Base-by-base conservation (phyloP, 2,888 invertebrate species). In the Diaprepes abbreviatus region DNA sequence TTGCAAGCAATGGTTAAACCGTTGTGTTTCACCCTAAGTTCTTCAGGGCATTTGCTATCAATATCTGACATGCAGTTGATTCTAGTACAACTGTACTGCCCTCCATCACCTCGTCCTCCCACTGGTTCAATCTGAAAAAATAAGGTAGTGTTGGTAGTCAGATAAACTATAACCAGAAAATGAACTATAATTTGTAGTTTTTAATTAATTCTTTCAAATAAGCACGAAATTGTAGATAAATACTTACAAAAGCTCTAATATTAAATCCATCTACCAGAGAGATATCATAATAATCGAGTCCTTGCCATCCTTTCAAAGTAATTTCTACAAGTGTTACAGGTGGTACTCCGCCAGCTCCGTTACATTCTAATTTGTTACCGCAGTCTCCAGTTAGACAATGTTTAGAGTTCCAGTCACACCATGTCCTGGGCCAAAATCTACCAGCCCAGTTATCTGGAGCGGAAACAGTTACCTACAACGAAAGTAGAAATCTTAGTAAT, bases 221-320 rank as follows among this genome's bases (percentile, higher is more conserved):
- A n/a, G n/a, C n/a, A 4, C 24, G 3, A 24, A 24, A 24, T 24
- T 4, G 5, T 4, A 24, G 5, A 4, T 24, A 4, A 24, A 24
- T 31, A 73, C 77, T 77, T 68, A 83, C 82, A 55, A 75, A 67
- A 7, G 80, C 79, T 58, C 80, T 76, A 5, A 85, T 70, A 74
- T 86, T 86, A 80, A 83, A 86, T 3, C 87, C 87, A 77, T 87
- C 86, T 12, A 86, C 87, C 33, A 86, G 76, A 14, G 85, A 85
- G 62, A 87, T 79, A 73, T 86, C 86, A 76, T 87, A 87, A 77
- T 81, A 86, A 76, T 86, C 86, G 64, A 80, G 74, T 31, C 82
- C 81, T 43, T 79, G 80, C 31, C 72, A 75, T 1, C 82, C 83
- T 58, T 79, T 80, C 12, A 84, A 75, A 1, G 85, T 85, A 65